phyloP scores from a whole-genome alignment of 2,113 vertebrate species.

The Prionailurus viverrinus region DNA sequence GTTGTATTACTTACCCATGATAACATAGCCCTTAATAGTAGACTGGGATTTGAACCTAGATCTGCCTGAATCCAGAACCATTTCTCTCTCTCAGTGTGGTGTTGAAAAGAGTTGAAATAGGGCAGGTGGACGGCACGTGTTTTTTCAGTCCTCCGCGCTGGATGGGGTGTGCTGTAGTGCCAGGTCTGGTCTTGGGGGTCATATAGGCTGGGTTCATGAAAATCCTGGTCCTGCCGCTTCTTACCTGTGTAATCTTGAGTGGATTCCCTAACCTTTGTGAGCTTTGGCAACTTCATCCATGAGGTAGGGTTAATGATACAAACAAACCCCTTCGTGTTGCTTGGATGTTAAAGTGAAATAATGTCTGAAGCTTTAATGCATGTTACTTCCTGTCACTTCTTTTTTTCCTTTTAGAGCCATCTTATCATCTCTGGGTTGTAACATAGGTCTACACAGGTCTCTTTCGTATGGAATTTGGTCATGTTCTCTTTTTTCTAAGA shows the following conservation, averaged over 20 bases:
- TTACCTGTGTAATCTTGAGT: not conserved
- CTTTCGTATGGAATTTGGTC: slow-evolving; percentile 15
- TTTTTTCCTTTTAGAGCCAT: not conserved
- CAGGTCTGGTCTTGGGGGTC: not conserved
- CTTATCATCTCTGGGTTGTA: not conserved
- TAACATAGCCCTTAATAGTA: not conserved
- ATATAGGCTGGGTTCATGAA: not conserved
- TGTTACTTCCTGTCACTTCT: slow-evolving; percentile 1
- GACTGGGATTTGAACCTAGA: not conserved
- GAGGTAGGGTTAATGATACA: not conserved
- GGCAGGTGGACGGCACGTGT: rapidly evolving
- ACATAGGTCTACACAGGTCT: not conserved
- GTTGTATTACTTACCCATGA: not conserved
- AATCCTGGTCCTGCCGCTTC: not conserved
- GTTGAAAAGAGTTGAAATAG: not conserved
- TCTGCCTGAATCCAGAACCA: not conserved
- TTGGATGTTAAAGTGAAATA: slow-evolving; percentile 48
- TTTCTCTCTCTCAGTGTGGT: not conserved
- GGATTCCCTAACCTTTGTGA: not conserved
- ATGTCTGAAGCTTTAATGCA: not conserved
- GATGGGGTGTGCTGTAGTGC: not conserved
- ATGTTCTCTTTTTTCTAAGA: slow-evolving; percentile 39
- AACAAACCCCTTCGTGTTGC: not conserved
- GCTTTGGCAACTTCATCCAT: not conserved
- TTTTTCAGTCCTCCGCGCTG: not conserved